Percentiles rank a stretch among this genome's conserved stretches.
phyloP scores from a whole-genome alignment of 2,113 vertebrate genomes.

The Cottus gobio region DNA sequence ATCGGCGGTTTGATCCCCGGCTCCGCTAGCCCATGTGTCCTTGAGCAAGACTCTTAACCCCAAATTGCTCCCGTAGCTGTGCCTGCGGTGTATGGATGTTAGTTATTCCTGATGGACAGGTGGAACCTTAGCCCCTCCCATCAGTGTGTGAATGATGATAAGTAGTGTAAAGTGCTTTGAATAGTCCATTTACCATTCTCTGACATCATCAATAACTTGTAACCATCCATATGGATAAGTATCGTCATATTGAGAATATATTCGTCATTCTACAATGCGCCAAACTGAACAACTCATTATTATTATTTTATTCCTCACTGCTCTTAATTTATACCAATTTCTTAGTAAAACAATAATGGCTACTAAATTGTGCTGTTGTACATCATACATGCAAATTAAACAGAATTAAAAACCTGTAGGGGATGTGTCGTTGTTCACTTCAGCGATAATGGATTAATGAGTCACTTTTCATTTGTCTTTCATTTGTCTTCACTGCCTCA shows the following conservation, averaged over 20 bases:
- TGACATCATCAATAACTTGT: not conserved
- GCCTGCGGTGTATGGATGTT: too few species aligned
- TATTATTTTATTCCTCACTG: not conserved
- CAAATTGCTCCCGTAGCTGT: too few species aligned
- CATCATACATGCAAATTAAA: not conserved
- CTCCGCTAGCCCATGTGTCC: too few species aligned
- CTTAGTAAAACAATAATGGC: not conserved
- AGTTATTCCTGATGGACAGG: too few species aligned
- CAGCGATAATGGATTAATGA: not conserved
- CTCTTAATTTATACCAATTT: not conserved
- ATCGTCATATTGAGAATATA: not conserved
- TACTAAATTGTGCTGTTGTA: not conserved
- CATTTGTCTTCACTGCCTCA: not conserved
- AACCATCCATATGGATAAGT: not conserved
- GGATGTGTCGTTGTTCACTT: not conserved
- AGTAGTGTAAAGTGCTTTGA: too few species aligned
- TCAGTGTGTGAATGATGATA: too few species aligned
- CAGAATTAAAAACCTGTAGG: not conserved
- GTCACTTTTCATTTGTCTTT: not conserved
- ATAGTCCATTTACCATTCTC: not conserved
- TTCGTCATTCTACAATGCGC: not conserved
- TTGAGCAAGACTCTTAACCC: too few species aligned
- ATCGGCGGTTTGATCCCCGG: too few species aligned
- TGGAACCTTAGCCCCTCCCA: too few species aligned
- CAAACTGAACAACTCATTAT: not conserved